phyloP scores from a whole-genome alignment of 2,888 invertebrate species.

The Hoplodrina blanda region DNA sequence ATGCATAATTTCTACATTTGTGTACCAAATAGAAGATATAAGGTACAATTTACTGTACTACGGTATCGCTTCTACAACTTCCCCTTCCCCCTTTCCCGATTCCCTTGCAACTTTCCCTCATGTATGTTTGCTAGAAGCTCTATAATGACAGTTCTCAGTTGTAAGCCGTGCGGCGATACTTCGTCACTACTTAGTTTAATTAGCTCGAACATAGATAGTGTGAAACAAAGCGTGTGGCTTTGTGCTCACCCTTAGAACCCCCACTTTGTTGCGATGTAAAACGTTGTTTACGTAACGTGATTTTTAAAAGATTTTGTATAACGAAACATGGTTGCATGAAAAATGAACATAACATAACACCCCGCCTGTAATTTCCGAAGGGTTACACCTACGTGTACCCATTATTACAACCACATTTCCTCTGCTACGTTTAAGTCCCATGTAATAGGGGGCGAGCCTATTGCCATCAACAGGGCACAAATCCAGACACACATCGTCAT shows the following conservation, averaged over 20 bases:
- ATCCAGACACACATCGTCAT: too few relatives aligned
- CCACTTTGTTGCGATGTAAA: slow-evolving; percentile 16
- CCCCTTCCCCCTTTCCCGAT: neutral
- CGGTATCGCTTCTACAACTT: neutral
- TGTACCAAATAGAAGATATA: too few relatives aligned
- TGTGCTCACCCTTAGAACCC: neutral
- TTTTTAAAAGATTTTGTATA: neutral
- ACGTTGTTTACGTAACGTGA: neutral
- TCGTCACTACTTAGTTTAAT: slow-evolving; percentile 31
- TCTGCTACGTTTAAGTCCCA: too few relatives aligned
- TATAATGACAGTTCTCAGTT: slow-evolving; percentile 12
- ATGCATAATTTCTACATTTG: too few relatives aligned
- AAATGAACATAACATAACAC: neutral
- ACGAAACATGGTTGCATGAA: neutral
- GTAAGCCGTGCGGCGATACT: slow-evolving; percentile 6
- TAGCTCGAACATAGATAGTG: slow-evolving; percentile 32
- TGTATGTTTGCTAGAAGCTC: neutral
- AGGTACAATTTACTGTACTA: neutral
- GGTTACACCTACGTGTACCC: too few relatives aligned
- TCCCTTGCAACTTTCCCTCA: neutral
- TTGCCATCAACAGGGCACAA: too few relatives aligned
- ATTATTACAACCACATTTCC: too few relatives aligned
- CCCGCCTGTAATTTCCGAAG: too few relatives aligned
- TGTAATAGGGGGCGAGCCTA: too few relatives aligned
- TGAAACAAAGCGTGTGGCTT: slow-evolving; percentile 19